Evolutionary conservation across 2,888 invertebrate species (phyloP).

Genomic region (Drosophila hamatofila): DNA sequence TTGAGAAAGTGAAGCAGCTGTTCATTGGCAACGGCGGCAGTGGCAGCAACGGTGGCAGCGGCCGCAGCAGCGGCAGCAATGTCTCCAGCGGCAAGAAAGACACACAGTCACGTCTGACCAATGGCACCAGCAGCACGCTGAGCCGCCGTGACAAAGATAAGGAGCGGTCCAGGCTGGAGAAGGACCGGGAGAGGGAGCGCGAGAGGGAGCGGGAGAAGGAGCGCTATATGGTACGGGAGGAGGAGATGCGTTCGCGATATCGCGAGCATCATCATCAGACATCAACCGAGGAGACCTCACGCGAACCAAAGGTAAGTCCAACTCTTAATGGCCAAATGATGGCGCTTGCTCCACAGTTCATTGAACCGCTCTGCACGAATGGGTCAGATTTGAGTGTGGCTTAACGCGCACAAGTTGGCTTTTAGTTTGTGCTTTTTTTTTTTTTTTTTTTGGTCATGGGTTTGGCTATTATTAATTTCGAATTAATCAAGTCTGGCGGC

Average conservation of each 20-base stretch:
- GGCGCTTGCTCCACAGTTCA: slow-evolving; percentile 49
- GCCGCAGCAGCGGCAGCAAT: slow-evolving; percentile 83
- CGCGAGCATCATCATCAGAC: slow-evolving; percentile 87
- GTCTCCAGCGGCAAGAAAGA: slow-evolving; percentile 73
- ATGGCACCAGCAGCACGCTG: slow-evolving; percentile 82
- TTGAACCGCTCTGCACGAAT: slow-evolving; percentile 44
- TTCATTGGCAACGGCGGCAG: slow-evolving; percentile 88
- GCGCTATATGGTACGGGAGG: slow-evolving; percentile 86
- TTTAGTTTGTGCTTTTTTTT: too few relatives aligned
- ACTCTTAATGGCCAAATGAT: slow-evolving; percentile 66
- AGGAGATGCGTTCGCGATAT: slow-evolving; percentile 87
- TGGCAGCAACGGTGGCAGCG: slow-evolving; percentile 87
- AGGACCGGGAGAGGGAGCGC: slow-evolving; percentile 64
- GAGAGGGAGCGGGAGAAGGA: slow-evolving; percentile 62
- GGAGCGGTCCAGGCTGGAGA: slow-evolving; percentile 44
- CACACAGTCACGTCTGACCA: slow-evolving; percentile 59
- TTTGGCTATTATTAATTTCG: slow-evolving; percentile 71
- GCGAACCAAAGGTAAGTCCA: slow-evolving; percentile 83
- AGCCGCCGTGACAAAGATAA: slow-evolving; percentile 82
- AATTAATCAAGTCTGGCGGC: slow-evolving; percentile 69
- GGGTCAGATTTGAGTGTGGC: slow-evolving; percentile 26
- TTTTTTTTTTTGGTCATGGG: slow-evolving; percentile 56
- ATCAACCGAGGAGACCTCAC: slow-evolving; percentile 74
- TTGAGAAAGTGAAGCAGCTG: slow-evolving; percentile 92
- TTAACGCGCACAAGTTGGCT: background rate